Percentiles rank a stretch among this genome's conserved stretches.
phyloP scores from a whole-genome alignment of 2,888 invertebrate species.

The Harpalus rubripes region DNA sequence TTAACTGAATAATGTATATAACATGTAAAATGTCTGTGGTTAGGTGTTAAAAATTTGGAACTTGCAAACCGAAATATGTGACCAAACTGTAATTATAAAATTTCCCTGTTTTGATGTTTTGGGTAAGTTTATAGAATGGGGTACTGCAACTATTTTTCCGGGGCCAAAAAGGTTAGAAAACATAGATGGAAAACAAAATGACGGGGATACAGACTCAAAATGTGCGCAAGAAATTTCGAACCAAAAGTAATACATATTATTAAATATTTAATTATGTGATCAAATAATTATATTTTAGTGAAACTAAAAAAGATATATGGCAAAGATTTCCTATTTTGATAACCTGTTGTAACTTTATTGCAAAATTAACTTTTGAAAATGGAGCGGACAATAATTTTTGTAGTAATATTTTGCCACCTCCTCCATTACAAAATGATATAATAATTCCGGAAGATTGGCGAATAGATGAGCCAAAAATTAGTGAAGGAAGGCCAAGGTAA shows the following conservation, averaged over 20 bases:
- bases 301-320: slow-evolving; percentile 71
- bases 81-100: slow-evolving; percentile 80
- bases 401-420: slow-evolving; percentile 73
- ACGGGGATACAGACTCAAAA: slow-evolving; percentile 36
- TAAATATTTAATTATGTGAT: neutral
- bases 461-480: slow-evolving; percentile 68
- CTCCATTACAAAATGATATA: slow-evolving; percentile 76
- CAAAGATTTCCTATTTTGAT: slow-evolving; percentile 77
- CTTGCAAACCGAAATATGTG: slow-evolving; percentile 79
- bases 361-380: slow-evolving; percentile 75
- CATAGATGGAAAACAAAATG: neutral
- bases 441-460: slow-evolving; percentile 76
- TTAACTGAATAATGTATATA: slow-evolving; percentile 13
- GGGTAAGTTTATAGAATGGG: slow-evolving; percentile 81
- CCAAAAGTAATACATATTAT: slow-evolving; percentile 1
- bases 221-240: slow-evolving; percentile 20
- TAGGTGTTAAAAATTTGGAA: slow-evolving; percentile 82
- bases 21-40: slow-evolving; percentile 40
- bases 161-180: slow-evolving; percentile 76
- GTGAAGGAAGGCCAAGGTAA: slow-evolving; percentile 12
- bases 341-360: slow-evolving; percentile 80
- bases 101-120: slow-evolving; percentile 81
- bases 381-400: slow-evolving; percentile 69
- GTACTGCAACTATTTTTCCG: slow-evolving; percentile 79
- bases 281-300: slow-evolving; percentile 15